Evolutionary conservation across 2,888 invertebrate species (phyloP), one percentile per base, ranked within the genome.

Genomic region (Hirudinaria manillensis): DNA sequence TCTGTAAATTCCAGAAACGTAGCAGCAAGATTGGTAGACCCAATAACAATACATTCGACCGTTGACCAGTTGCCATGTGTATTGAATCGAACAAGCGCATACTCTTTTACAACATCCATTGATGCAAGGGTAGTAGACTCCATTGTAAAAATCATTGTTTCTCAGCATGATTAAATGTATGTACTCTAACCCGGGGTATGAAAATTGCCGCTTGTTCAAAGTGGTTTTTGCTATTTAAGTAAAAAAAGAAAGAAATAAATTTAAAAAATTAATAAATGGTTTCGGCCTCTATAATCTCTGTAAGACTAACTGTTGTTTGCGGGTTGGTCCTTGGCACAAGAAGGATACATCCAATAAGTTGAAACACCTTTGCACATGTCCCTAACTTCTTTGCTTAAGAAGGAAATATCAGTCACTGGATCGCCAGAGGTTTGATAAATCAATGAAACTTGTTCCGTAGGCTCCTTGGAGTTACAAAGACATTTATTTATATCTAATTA

Each of bases 291-390:
- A n/a, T n/a, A 45, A 45, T 45, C 10, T 16, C 16, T 4, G 13
- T 16, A 45, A 16, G 10, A 45, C 45, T 45, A 45, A 45, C 45
- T 3, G 45, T 45, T 45, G 45, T 7, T 45, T 45, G 45, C 45
- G 16, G 45, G 45, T 45, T 45, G 45, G 13, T 45, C 45, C 45
- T 45, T 45, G 45, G 10, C 16, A 45, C 45, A 45, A 45, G 45
- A 45, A 45, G 45, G 68, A 68, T 68, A 68, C 68, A 68, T 68
- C 68, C 68, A 68, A 34, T 68, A 68, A 34, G 68, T 68, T 68
- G 68, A 68, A 24, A 68, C 68, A n/a, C 68, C 68, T 68, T 68
- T 68, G 36, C 68, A 68, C 34, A 36, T 36, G 36, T 36, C 32
- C 21, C 36, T 68, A 34, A 32, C 68, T 68, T 68, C 36, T 68